phyloP scores from a whole-genome alignment of 2,113 vertebrate genomes.

The Pongo abelii region DNA sequence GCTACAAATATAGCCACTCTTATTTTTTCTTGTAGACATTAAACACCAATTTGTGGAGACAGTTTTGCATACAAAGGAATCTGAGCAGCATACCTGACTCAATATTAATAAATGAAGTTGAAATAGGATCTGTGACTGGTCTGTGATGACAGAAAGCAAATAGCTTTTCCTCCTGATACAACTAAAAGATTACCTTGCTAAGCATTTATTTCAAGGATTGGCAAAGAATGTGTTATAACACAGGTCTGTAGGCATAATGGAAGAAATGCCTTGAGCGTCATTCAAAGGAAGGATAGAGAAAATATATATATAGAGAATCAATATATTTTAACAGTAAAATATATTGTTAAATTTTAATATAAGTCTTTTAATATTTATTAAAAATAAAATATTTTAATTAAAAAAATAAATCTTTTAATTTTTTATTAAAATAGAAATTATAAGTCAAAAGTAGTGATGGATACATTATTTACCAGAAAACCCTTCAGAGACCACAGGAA shows the following conservation, averaged over 20 bases:
- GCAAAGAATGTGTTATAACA: neutral
- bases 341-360: neutral
- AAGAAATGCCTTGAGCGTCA: neutral
- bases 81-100: neutral
- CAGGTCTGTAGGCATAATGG: neutral
- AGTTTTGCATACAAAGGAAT: constrained; percentile 45
- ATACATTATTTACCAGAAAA: neutral
- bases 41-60: constrained; percentile 59
- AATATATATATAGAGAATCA: neutral
- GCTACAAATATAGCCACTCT: neutral
- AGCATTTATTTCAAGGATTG: neutral
- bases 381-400: neutral
- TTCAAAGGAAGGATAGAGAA: neutral
- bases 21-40: constrained; percentile 50
- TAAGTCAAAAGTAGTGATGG: neutral
- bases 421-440: neutral
- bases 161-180: neutral
- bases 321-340: neutral
- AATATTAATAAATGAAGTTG: constrained; percentile 58
- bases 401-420: neutral
- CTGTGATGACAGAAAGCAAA: neutral
- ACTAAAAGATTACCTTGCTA: neutral
- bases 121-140: neutral
- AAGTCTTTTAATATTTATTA: neutral
- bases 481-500: neutral